A percentile compares a stretch with the other conserved stretches of the same genome.
Conservation (phyloP, 2,797 vertebrate species). For the Monodelphis domestica region DNA sequence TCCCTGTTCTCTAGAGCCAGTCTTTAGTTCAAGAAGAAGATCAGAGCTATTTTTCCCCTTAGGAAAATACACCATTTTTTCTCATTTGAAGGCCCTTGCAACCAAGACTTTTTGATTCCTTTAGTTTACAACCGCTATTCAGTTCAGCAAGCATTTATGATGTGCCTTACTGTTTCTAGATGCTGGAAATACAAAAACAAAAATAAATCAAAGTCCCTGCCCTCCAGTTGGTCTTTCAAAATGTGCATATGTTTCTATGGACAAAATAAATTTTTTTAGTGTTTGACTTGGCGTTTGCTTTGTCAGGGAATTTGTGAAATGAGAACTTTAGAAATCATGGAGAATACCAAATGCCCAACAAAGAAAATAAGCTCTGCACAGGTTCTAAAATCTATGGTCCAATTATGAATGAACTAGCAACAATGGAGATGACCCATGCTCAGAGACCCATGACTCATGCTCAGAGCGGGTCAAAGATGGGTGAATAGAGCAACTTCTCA, state of each 20-base stretch:
- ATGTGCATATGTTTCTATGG: not conserved
- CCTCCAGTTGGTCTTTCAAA: not conserved
- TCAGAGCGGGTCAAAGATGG: rapidly evolving
- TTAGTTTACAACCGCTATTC: slow-evolving; percentile 14
- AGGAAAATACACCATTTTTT: slow-evolving; percentile 35
- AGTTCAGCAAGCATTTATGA: not conserved
- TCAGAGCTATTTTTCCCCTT: slow-evolving; percentile 35
- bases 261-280: slow-evolving; percentile 29
- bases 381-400: not conserved
- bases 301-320: not conserved
- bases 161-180: not conserved
- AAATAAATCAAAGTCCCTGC: not conserved
- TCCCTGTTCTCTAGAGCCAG: not conserved
- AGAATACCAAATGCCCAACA: not conserved
- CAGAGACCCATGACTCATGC: not conserved
- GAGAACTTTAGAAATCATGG: not conserved
- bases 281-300: slow-evolving; percentile 32
- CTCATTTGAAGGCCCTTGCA: not conserved
- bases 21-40: not conserved
- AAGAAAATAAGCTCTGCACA: not conserved
- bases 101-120: slow-evolving; percentile 32
- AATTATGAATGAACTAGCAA: not conserved
- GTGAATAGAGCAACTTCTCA: not conserved
- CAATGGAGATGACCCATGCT: too few relatives aligned
- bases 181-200: not conserved